Evolutionary conservation across 2,888 invertebrate genomes (phyloP).

Genomic region (Cylindroiulus punctatus): DNA sequence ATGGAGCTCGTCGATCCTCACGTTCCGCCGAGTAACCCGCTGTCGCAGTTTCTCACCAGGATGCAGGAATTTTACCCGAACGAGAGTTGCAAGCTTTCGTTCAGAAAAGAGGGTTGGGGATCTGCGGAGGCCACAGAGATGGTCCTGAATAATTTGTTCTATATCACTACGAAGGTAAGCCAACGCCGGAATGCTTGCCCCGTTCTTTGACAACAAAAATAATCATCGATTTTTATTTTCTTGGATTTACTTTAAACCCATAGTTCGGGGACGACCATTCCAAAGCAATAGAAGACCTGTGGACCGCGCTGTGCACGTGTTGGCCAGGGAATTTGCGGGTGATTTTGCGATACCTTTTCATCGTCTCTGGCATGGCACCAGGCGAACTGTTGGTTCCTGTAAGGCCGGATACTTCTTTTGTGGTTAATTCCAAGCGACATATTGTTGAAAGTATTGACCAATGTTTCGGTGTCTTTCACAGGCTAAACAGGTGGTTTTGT

Average conservation of each 20-base stretch:
- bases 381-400: conserved; percentile 90
- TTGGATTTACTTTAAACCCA: too few species aligned
- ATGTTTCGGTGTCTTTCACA: conserved; percentile 65
- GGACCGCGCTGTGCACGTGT: conserved; percentile 94
- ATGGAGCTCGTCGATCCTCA: conserved; percentile 98
- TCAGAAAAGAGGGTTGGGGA: conserved; percentile 93
- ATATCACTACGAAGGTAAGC: conserved; percentile 91
- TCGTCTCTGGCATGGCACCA: conserved; percentile 97
- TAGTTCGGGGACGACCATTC: conserved; percentile 96
- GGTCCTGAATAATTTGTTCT: conserved; percentile 98
- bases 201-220: not conserved
- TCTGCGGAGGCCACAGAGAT: conserved; percentile 99
- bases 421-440: not conserved
- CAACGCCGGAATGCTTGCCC: not conserved
- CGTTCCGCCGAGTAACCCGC: conserved; percentile 74
- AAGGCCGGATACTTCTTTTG: conserved; percentile 60
- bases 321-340: conserved; percentile 98
- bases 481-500: conserved; percentile 95
- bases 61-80: conserved; percentile 72
- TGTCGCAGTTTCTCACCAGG: conserved; percentile 63
- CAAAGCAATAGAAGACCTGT: conserved; percentile 93
- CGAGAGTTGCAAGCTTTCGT: conserved; percentile 70
- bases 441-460: conserved; percentile 66
- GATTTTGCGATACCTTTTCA: conserved; percentile 93
- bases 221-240: too few species aligned